Evolutionary conservation across 2,888 invertebrate genomes (phyloP).

Genomic region (Sinhomidia bicolor): DNA sequence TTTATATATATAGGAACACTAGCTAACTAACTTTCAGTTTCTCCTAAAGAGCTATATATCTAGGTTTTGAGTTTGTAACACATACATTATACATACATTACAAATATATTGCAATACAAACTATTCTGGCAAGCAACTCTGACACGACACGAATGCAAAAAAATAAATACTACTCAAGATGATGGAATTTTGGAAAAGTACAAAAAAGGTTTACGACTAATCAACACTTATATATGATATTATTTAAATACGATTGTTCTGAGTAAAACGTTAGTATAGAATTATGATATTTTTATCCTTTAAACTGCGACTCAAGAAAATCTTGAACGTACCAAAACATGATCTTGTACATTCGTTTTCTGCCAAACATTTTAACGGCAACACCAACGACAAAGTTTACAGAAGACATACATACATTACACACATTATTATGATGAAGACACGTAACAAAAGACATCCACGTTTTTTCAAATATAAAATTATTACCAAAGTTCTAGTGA

Average conservation of each 20-base stretch:
- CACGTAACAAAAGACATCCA: conserved; percentile 49
- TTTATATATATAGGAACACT: too few relatives aligned
- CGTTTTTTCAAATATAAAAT: conserved; percentile 56
- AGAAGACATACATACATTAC: background rate
- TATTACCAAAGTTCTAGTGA: conserved; percentile 72
- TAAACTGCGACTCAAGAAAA: background rate
- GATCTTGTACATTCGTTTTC: conserved; percentile 48
- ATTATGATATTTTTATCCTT: background rate
- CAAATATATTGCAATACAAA: too few relatives aligned
- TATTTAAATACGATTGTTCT: background rate
- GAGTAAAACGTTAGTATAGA: background rate
- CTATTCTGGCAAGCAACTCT: conserved; percentile 46
- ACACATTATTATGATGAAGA: conserved; percentile 18
- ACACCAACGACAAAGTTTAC: background rate
- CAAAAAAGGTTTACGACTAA: background rate
- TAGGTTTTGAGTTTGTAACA: too few relatives aligned
- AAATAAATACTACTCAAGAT: conserved; percentile 16
- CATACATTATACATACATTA: background rate
- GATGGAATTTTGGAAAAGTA: background rate
- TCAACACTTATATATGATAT: background rate
- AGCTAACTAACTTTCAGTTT: too few relatives aligned
- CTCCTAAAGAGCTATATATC: too few relatives aligned
- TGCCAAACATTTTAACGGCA: background rate
- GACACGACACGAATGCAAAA: conserved; percentile 49
- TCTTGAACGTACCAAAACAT: conserved; percentile 34